Conservation (phyloP, 1,140 invertebrate species). For the Dreissena rostriformis region DNA sequence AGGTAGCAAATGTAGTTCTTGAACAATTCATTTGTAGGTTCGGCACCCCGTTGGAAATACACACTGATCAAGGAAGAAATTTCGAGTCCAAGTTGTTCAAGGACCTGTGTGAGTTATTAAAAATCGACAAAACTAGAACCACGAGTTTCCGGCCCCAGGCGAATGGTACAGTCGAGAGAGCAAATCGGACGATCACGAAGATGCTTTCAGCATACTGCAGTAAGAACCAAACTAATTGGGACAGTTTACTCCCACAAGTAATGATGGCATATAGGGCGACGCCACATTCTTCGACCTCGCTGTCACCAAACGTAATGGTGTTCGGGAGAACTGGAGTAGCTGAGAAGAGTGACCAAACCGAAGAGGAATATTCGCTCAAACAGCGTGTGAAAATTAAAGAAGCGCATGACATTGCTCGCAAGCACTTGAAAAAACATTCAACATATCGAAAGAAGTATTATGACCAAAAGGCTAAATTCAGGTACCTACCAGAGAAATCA, state of each 20-base stretch:
- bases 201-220: slow-evolving; percentile 9
- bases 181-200: slow-evolving; percentile 18
- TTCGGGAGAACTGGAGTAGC: slow-evolving; percentile 38
- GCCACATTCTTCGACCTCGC: slow-evolving; percentile 39
- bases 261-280: slow-evolving; percentile 38
- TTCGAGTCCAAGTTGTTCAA: slow-evolving; percentile 25
- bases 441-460: not conserved
- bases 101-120: slow-evolving; percentile 16
- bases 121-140: slow-evolving; percentile 27
- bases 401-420: slow-evolving; percentile 7
- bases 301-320: slow-evolving; percentile 57
- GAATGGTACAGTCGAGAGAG: slow-evolving; percentile 1
- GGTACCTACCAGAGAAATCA: not conserved
- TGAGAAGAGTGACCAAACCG: not conserved
- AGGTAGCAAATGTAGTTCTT: slow-evolving; percentile 22
- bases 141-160: not conserved
- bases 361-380: not conserved
- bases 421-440: not conserved
- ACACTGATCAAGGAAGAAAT: slow-evolving; percentile 30
- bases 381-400: not conserved
- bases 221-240: not conserved
- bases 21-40: slow-evolving; percentile 16
- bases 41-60: slow-evolving; percentile 14
- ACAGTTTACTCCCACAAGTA: not conserved
- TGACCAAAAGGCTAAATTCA: not conserved